Evolutionary conservation across 2,113 vertebrate genomes (phyloP).

Genomic region (Prinia subflava): DNA sequence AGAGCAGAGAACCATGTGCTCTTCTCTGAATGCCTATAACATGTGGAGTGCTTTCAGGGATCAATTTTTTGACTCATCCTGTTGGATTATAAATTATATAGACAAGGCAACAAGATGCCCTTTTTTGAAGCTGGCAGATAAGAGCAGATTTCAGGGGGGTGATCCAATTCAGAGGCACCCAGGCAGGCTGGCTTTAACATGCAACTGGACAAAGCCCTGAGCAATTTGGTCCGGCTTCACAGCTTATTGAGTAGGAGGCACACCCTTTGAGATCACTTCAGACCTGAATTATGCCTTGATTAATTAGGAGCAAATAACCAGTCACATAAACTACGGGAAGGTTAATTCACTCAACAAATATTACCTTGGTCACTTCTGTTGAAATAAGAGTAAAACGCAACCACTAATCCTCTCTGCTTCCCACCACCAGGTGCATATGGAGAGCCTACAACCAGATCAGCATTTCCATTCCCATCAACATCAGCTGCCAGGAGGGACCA

Average conservation of each 20-base stretch:
- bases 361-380: conserved; percentile 64
- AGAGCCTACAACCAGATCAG: conserved; percentile 72
- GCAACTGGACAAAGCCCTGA: not conserved
- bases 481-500: conserved; percentile 77
- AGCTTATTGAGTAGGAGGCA: not conserved
- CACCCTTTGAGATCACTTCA: not conserved
- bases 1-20: not conserved
- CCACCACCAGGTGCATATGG: conserved; percentile 75
- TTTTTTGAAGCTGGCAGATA: not conserved
- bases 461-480: conserved; percentile 58
- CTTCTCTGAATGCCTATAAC: not conserved
- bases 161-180: not conserved
- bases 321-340: not conserved
- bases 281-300: not conserved
- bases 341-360: not conserved
- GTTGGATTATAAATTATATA: not conserved
- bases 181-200: not conserved
- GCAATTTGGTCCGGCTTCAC: not conserved
- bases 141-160: not conserved
- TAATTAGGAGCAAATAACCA: not conserved
- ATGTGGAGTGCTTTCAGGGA: not conserved
- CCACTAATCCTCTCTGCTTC: conserved; percentile 74
- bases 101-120: not conserved
- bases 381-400: conserved; percentile 65
- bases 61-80: not conserved